Percentiles rank a stretch among this genome's conserved stretches.
phyloP scores from a whole-genome alignment of 2,888 invertebrate genomes.

The Meteorus cinctellus region DNA sequence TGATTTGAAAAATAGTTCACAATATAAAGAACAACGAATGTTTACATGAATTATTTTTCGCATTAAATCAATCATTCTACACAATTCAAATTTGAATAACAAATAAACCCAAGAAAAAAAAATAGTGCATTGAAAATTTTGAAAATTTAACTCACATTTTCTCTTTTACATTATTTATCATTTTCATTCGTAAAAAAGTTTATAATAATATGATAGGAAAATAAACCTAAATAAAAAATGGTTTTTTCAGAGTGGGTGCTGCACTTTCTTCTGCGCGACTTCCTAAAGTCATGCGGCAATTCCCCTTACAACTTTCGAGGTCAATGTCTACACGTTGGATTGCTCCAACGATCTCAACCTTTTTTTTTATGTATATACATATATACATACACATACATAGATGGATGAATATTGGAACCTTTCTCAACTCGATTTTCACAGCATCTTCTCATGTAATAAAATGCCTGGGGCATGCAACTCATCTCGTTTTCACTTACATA shows the following conservation, averaged over 20 bases:
- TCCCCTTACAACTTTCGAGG: constrained; percentile 64
- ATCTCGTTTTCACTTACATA: constrained; percentile 21
- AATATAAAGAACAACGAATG: neutral
- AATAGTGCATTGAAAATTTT: too few species aligned
- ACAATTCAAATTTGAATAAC: neutral
- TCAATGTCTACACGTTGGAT: constrained; percentile 60
- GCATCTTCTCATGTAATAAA: neutral
- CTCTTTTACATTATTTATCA: neutral
- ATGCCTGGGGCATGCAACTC: neutral
- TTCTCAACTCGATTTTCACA: neutral
- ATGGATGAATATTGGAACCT: constrained; percentile 1
- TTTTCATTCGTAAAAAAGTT: neutral
- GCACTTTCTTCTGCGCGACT: constrained; percentile 32
- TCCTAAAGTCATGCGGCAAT: constrained; percentile 47
- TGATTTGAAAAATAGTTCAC: neutral
- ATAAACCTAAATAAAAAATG: constrained; percentile 32
- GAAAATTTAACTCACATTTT: constrained; percentile 1
- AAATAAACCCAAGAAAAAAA: too few species aligned
- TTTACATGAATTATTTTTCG: neutral
- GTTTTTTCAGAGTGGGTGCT: constrained; percentile 11
- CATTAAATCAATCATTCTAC: too few species aligned
- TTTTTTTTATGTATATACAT: constrained; percentile 40
- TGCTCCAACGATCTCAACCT: neutral
- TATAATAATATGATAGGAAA: neutral
- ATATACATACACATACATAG: neutral